phyloP scores from a whole-genome alignment of 2,888 invertebrate genomes.

The Rhogogaster chlorosoma region DNA sequence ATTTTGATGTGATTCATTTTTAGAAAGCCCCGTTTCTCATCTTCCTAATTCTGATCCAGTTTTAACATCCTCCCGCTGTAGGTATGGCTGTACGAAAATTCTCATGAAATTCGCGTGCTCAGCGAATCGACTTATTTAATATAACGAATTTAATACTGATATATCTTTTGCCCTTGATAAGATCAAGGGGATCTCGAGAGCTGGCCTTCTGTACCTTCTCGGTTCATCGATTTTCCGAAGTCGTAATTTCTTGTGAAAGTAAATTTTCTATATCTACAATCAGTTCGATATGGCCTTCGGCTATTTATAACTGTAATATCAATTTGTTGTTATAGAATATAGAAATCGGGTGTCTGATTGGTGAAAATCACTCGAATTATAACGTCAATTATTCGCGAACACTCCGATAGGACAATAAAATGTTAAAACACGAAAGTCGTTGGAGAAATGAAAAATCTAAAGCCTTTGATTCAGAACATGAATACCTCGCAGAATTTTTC shows the following conservation, averaged over 20 bases:
- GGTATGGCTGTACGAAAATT: neutral
- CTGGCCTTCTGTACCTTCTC: neutral
- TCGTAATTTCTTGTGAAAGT: neutral
- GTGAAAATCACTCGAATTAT: neutral
- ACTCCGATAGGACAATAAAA: neutral
- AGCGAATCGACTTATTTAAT: conserved; percentile 3
- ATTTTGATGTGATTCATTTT: neutral
- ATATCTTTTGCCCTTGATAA: neutral
- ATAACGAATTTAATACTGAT: neutral
- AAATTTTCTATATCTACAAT: neutral
- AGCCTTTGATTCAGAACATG: neutral
- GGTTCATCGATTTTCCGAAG: neutral
- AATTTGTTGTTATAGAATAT: neutral
- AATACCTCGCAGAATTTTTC: too few species aligned
- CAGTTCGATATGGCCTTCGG: neutral
- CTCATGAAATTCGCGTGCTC: neutral
- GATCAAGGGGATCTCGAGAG: conserved; percentile 18
- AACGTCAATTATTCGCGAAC: neutral
- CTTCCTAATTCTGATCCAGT: neutral
- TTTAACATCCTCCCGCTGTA: neutral
- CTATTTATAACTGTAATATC: neutral
- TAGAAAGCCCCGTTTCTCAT: neutral
- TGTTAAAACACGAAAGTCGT: neutral
- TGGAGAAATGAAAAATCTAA: neutral
- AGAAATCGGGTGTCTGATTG: neutral